Evolutionary conservation across 2,797 vertebrate species (phyloP).

Genomic region (Coranthus polyacanthus): DNA sequence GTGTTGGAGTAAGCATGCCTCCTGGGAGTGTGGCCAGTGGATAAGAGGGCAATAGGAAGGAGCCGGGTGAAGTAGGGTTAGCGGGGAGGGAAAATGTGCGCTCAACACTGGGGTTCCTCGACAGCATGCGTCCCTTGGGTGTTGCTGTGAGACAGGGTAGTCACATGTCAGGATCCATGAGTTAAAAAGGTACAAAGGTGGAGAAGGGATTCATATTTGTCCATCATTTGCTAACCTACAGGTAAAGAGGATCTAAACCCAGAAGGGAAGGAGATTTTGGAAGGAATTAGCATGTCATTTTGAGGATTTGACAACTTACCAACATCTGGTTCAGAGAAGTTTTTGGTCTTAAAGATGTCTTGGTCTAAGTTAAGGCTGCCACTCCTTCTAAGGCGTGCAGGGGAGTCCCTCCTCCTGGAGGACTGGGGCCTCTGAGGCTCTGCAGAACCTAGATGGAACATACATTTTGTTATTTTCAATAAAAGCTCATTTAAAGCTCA

Average conservation of each 20-base stretch:
- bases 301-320: slow-evolving; percentile 63
- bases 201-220: too few species aligned
- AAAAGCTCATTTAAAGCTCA: not conserved
- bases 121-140: slow-evolving; percentile 81
- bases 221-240: too few species aligned
- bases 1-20: slow-evolving; percentile 80
- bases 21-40: slow-evolving; percentile 85
- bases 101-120: slow-evolving; percentile 84
- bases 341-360: slow-evolving; percentile 83
- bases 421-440: slow-evolving; percentile 80
- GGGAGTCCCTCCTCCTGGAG: slow-evolving; percentile 78
- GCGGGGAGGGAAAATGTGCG: slow-evolving; percentile 77
- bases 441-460: slow-evolving; percentile 57
- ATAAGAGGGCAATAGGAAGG: slow-evolving; percentile 89
- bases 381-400: slow-evolving; percentile 81
- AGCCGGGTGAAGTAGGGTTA: slow-evolving; percentile 76
- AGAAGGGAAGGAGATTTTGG: too few species aligned
- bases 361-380: slow-evolving; percentile 90
- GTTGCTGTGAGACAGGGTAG: slow-evolving; percentile 62
- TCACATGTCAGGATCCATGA: slow-evolving; percentile 26
- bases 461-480: slow-evolving; percentile 10
- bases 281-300: too few species aligned
- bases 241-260: too few species aligned
- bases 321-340: slow-evolving; percentile 66
- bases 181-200: not conserved